Percentiles rank a stretch among this genome's conserved stretches.
phyloP scores from a whole-genome alignment of 2,888 invertebrate genomes.

The Phaonia tiefii region DNA sequence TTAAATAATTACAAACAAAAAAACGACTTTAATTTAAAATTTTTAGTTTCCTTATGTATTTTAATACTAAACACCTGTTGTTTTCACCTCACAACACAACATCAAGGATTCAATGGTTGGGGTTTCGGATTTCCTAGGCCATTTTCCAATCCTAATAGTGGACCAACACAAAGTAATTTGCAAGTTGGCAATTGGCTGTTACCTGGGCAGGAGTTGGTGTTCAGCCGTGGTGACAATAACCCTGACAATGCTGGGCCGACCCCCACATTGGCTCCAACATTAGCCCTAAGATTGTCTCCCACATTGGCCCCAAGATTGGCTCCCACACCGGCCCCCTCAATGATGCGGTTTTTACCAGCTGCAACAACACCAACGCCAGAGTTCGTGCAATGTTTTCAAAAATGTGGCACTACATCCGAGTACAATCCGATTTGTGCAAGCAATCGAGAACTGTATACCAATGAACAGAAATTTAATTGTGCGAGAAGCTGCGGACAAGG shows the following conservation, averaged over 20 bases:
- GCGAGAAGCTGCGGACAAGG: constrained; percentile 78
- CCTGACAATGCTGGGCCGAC: not conserved
- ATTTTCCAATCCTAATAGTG: not conserved
- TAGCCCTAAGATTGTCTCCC: too few relatives aligned
- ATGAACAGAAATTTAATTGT: constrained; percentile 77
- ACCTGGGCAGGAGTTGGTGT: constrained; percentile 51
- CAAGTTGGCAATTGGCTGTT: constrained; percentile 29
- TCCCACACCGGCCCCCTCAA: constrained; percentile 58
- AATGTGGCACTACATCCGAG: constrained; percentile 78
- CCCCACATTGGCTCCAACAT: not conserved
- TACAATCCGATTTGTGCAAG: constrained; percentile 79
- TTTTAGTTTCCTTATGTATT: not conserved
- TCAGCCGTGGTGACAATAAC: constrained; percentile 23
- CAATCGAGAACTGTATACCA: constrained; percentile 75
- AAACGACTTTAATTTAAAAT: not conserved
- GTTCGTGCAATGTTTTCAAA: constrained; percentile 73
- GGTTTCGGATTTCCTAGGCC: not conserved
- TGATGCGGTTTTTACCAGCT: constrained; percentile 70
- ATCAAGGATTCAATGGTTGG: not conserved
- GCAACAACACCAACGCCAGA: constrained; percentile 70
- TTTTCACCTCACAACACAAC: constrained; percentile 15
- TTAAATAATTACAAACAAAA: not conserved
- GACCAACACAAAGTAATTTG: not conserved
- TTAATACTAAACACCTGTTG: not conserved
- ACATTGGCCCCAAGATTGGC: too few relatives aligned